Evolutionary conservation across 2,113 vertebrate species (phyloP), one percentile per base, ranked within the genome.

Genomic region (Galeopterus variegatus): DNA sequence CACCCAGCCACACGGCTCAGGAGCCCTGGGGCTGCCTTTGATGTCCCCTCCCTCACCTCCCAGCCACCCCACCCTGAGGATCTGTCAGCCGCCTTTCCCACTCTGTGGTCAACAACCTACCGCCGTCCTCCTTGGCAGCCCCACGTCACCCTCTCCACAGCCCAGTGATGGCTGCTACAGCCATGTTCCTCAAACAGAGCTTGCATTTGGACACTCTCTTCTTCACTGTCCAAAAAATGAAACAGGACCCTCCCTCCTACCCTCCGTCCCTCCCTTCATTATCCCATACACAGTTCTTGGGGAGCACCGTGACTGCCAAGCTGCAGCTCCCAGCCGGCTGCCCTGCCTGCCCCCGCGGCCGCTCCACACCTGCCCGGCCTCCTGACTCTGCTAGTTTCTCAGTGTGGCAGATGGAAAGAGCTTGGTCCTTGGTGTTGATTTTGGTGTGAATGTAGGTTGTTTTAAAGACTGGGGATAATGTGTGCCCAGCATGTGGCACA

Each of bases 71-170:
- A 62, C 33, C 60, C 86, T 48, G 52, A 2, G 33, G 54, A 8
- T 60, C 9, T 24, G 56, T 14, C 73, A 36, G 21, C 12, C 79
- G 54, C 33, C 79, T 15, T 52, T 33, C 62, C 7, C 1, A 76
- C 26, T n/a, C 56, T 6, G 10, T 18, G 10, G 31, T 41, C 41
- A 41, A 28, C 60, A 17, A 28, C 41, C n/a, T 6, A 33, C 33
- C 36, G 6, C 33, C 5, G 26, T n/a, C 33, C 50, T 56, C 41
- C 41, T 41, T 41, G 41, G 41, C 41, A 41, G 41, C 41, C 41
- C 26, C n/a, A 17, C 13, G 54, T 17, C 54, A 8, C 6, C 13
- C 5, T 79, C 18, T n/a, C 50, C 50, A 4, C 10, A 0, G 1
- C 23, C 31, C 72, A 26, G 45, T 36, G 62, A 5, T 28, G 33